Percentiles rank a stretch among this genome's conserved stretches.
Conservation (phyloP, 2,888 invertebrate species). For the Chironomus riparius region DNA sequence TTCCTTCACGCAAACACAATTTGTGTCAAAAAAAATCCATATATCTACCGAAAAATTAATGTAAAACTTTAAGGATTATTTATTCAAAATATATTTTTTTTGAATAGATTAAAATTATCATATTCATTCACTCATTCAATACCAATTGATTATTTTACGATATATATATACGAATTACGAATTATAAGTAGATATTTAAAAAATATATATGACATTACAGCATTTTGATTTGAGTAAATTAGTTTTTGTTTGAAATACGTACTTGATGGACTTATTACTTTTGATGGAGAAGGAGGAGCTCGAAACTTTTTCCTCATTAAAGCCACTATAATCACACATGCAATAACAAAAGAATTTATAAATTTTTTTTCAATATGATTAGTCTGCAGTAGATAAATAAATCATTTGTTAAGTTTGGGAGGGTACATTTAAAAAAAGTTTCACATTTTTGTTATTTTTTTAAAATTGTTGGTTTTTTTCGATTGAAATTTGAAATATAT, state of each 20-base stretch:
- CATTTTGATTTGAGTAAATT: conserved; percentile 18
- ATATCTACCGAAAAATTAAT: background rate
- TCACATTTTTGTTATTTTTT: too few relatives aligned
- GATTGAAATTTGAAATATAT: too few relatives aligned
- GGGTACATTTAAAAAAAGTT: too few relatives aligned
- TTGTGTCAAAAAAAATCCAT: background rate
- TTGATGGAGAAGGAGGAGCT: conserved; percentile 27
- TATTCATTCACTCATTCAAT: conserved; percentile 18
- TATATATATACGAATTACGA: background rate
- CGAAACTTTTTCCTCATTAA: conserved; percentile 28
- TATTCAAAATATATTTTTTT: background rate
- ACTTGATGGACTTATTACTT: conserved; percentile 25
- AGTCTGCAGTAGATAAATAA: background rate
- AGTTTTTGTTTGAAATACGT: conserved; percentile 15
- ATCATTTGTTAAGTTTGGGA: background rate
- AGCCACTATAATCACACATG: conserved; percentile 27
- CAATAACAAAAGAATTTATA: conserved; percentile 16
- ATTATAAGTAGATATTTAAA: conserved; percentile 13
- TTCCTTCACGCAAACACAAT: too few relatives aligned
- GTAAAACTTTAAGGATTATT: too few relatives aligned
- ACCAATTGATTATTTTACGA: background rate
- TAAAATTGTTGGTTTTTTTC: too few relatives aligned
- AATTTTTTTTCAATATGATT: background rate
- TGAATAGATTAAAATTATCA: background rate
- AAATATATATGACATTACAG: conserved; percentile 22